phyloP scores from a whole-genome alignment of 2,113 vertebrate genomes.

The Panthera uncia region DNA sequence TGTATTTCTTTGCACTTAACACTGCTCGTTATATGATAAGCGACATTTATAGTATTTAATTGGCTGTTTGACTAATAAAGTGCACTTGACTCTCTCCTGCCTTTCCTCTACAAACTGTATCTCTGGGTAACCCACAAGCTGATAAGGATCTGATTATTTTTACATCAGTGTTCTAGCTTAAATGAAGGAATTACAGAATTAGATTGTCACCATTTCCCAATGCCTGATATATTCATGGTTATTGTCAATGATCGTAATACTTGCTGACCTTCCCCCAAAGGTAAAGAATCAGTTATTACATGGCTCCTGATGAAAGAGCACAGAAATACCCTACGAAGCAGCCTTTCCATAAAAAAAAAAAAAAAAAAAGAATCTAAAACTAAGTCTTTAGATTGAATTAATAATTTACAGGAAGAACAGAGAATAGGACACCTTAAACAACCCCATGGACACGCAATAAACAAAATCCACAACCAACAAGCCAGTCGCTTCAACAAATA shows the following conservation, averaged over 20 bases:
- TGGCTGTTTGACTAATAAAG: neutral
- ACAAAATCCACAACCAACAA: neutral
- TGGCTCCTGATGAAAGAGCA: neutral
- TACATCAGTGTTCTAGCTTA: neutral
- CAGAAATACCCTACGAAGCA: neutral
- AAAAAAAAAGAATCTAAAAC: neutral
- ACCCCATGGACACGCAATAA: neutral
- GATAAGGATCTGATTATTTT: neutral
- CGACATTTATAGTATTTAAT: neutral
- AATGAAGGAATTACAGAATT: neutral
- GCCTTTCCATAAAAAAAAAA: neutral
- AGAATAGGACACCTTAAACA: neutral
- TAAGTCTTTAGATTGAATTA: neutral
- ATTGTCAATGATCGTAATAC: neutral
- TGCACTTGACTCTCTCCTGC: neutral
- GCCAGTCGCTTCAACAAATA: neutral
- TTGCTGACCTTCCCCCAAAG: neutral
- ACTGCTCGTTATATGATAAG: neutral
- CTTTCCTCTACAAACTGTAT: neutral
- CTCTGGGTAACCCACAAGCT: neutral
- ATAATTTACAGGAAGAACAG: neutral
- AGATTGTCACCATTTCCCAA: neutral
- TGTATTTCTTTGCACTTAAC: neutral
- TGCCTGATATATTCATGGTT: neutral
- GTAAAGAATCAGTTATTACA: neutral